phyloP scores from a whole-genome alignment of 1,140 invertebrate genomes.

The Cepaea nemoralis region DNA sequence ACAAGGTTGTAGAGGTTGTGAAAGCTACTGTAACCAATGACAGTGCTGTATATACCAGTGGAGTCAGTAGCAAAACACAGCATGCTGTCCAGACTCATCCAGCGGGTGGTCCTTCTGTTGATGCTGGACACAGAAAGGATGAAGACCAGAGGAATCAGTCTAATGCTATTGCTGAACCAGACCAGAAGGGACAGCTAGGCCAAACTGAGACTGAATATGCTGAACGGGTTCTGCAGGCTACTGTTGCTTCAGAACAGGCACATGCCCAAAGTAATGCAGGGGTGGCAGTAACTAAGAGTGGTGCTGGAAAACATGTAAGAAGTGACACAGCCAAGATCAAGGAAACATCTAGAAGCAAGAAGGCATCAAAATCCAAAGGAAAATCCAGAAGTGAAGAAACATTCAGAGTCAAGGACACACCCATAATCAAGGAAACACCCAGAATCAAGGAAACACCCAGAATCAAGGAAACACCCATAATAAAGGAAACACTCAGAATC shows the following conservation, averaged over 20 bases:
- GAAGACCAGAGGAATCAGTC: not conserved
- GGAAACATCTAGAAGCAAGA: not conserved
- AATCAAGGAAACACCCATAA: not conserved
- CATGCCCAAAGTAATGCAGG: not conserved
- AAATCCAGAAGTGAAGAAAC: not conserved
- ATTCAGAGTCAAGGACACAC: not conserved
- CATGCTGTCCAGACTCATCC: too few species aligned
- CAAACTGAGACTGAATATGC: not conserved
- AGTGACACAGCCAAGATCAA: not conserved
- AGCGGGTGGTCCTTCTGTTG: too few species aligned
- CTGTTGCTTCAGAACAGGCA: not conserved
- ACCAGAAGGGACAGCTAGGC: not conserved
- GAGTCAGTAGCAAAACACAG: not conserved
- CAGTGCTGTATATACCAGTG: not conserved
- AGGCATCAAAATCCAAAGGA: too few species aligned
- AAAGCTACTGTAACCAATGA: not conserved
- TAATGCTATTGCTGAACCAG: not conserved
- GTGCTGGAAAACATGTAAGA: not conserved
- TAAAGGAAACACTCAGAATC: not conserved
- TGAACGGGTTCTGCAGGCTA: not conserved
- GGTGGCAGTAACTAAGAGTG: not conserved
- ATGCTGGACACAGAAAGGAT: not conserved
- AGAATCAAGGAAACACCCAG: not conserved
- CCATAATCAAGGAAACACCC: not conserved
- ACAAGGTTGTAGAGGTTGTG: not conserved